Percentiles rank a stretch among this genome's conserved stretches.
Evolutionary conservation across 2,113 vertebrate species (phyloP).

Genomic region (Eurypyga helias): DNA sequence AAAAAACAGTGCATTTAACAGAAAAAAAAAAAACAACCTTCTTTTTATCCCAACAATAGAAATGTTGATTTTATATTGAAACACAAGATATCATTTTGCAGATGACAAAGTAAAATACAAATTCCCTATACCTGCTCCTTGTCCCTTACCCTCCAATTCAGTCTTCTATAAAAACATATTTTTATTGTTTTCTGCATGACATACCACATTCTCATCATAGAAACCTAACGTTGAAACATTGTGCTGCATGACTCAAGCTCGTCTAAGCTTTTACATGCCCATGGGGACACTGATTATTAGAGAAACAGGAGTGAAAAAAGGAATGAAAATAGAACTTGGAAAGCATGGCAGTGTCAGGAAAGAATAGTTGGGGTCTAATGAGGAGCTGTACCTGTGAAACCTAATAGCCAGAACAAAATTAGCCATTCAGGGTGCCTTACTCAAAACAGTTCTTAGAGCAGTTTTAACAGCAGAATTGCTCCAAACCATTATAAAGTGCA

Average conservation of each 20-base stretch:
- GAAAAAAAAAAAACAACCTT: background rate
- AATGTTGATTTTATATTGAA: background rate
- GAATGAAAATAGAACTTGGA: background rate
- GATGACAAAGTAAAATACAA: background rate
- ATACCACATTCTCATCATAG: background rate
- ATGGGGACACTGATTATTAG: background rate
- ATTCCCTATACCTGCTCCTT: background rate
- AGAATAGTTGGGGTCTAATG: background rate
- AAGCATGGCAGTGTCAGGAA: background rate
- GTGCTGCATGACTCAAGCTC: background rate
- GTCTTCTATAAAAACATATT: background rate
- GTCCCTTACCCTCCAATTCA: background rate
- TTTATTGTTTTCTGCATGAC: background rate
- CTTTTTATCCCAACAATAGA: background rate
- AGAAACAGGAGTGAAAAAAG: background rate
- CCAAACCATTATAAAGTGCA: slow-evolving; percentile 9
- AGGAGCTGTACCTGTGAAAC: slow-evolving; percentile 13
- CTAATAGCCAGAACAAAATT: background rate
- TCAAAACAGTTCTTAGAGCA: slow-evolving; percentile 5
- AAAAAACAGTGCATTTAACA: background rate
- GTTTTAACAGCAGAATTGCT: slow-evolving; percentile 23
- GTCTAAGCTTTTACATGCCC: background rate
- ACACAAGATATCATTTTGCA: background rate
- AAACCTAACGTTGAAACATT: background rate
- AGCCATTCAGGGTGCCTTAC: background rate